Base-by-base conservation (phyloP, 2,113 vertebrate genomes). In the Tachuris rubrigastra region DNA sequence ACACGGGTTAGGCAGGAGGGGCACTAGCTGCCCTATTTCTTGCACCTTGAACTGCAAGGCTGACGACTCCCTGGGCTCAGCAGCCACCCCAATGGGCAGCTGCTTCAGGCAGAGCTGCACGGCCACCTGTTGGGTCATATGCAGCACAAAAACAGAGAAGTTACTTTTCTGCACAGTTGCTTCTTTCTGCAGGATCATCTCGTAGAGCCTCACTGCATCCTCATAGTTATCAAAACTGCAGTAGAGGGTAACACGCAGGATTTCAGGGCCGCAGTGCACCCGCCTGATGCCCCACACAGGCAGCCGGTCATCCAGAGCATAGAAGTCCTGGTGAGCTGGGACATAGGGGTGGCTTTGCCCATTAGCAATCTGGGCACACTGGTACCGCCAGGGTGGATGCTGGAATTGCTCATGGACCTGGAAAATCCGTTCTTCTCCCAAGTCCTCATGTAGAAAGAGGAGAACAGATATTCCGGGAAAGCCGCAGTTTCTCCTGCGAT, bases 21-120 rank as follows among this genome's bases (percentile, higher is more conserved):
- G 99, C 50, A 99, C 99, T 9, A 99, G 97, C 88, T 99, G 99
- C 59, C 99, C 99, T 0, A 99, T 99, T 92, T 99, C 99, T 8
- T 97, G 98, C 89, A 99, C 99, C 59, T 79, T 96, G 85, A 99
- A 99, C 98, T 99, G 99, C 78, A 99, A 87, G 53, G 99, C 98
- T 0, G 99, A 97, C 0, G 98, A 98, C 49, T 97, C 97, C 91
- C 98, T 98, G 0, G 98, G 98, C 96, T 99, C 98, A 9, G 98
- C 98, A 4, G 96, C 90, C 53, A 98, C 96, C 6, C 99, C 99
- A 0, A 97, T 71, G 12, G 99, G 98, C 93, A 99, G 91, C 98
- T 99, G 99, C 91, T 98, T 98, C 87, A 99, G 78, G 33, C 99
- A 99, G 52, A 99, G 97, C 98, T 99, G 99, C 71, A 99, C 95